phyloP scores from a whole-genome alignment of 2,888 invertebrate species.

The Megamerina dolium region DNA sequence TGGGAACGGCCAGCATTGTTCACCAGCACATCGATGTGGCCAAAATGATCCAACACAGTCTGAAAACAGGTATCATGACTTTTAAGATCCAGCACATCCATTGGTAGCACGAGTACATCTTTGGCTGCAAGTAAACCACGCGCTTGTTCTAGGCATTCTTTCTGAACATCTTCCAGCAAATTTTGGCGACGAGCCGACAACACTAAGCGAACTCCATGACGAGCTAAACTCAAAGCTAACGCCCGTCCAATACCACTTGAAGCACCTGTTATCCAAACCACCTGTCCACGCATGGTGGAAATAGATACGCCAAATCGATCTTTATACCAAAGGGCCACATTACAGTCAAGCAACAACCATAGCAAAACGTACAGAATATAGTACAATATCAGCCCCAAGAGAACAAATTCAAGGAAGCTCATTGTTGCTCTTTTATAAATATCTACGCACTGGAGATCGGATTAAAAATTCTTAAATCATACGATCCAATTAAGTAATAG shows the following conservation, averaged over 20 bases:
- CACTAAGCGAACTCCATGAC: constrained; percentile 60
- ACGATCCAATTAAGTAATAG: too few species aligned
- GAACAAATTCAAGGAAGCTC: constrained; percentile 41
- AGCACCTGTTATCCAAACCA: constrained; percentile 79
- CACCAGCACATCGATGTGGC: constrained; percentile 67
- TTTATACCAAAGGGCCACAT: constrained; percentile 55
- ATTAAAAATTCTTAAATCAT: too few species aligned
- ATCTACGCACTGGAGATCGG: too few species aligned
- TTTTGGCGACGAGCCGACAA: constrained; percentile 61
- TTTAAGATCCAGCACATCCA: constrained; percentile 60
- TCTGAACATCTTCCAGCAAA: constrained; percentile 61
- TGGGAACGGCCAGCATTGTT: constrained; percentile 80
- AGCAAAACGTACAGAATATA: constrained; percentile 52
- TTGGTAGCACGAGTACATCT: constrained; percentile 62
- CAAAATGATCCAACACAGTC: constrained; percentile 61
- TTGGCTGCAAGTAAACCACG: constrained; percentile 51
- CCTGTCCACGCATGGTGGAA: constrained; percentile 57
- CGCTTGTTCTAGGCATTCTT: constrained; percentile 53
- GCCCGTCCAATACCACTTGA: constrained; percentile 78
- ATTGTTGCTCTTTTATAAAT: constrained; percentile 22
- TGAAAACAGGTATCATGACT: constrained; percentile 58
- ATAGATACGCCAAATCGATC: constrained; percentile 59
- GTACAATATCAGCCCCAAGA: constrained; percentile 47
- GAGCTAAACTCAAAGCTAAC: constrained; percentile 63
- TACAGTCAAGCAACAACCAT: constrained; percentile 56